phyloP scores from a whole-genome alignment of 1,140 invertebrate genomes.

The Trichogramma pretiosum region DNA sequence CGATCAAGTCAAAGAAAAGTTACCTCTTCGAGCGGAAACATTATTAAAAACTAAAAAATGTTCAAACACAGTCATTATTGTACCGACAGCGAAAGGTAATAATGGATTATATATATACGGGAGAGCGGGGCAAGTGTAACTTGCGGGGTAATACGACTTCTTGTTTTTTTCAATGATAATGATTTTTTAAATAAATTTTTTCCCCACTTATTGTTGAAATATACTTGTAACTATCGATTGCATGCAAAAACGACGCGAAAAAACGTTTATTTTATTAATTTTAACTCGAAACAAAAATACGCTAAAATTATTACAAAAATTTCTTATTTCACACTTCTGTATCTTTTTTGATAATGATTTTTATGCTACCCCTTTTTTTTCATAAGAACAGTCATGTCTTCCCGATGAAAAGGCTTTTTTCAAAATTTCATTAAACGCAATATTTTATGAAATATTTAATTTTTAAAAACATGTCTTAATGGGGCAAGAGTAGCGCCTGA shows the following conservation, averaged over 20 bases:
- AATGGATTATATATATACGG: not conserved
- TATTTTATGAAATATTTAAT: too few relatives aligned
- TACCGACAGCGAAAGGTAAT: not conserved
- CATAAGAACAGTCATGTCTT: too few relatives aligned
- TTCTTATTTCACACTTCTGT: too few relatives aligned
- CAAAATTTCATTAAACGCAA: too few relatives aligned
- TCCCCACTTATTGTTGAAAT: not conserved
- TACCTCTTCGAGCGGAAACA: not conserved
- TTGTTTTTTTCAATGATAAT: not conserved
- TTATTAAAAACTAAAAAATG: conserved; percentile 2
- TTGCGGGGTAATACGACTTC: not conserved
- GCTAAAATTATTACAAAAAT: too few relatives aligned
- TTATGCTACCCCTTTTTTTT: too few relatives aligned
- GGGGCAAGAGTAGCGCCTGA: too few relatives aligned
- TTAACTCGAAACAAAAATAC: not conserved
- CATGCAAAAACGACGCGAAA: not conserved
- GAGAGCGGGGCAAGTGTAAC: not conserved
- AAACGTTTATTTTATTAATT: not conserved
- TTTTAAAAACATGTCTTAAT: too few relatives aligned
- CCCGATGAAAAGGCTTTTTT: too few relatives aligned
- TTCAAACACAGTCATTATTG: not conserved
- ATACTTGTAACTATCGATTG: not conserved
- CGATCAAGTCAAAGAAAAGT: not conserved
- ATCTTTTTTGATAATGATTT: too few relatives aligned
- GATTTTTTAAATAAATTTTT: not conserved